A percentile compares a stretch with the other conserved stretches of the same genome.
These are phyloP conservation scores for Stenurella melanura DNA, from an alignment of 2,888 invertebrate genomes.

Conservation along the genomic window DNA sequence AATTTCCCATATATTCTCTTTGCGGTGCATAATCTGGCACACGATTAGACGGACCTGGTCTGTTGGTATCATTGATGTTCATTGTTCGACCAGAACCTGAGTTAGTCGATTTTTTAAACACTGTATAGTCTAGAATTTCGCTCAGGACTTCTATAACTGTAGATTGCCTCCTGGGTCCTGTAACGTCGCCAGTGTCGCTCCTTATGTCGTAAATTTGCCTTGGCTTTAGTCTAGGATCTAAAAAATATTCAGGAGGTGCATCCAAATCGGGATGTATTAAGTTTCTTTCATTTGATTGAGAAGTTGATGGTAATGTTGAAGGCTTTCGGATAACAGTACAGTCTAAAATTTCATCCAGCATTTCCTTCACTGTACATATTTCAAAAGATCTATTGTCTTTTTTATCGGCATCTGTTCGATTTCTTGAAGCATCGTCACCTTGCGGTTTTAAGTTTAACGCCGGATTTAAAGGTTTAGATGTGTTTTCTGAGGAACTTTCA, in stretches of 20 bases:
- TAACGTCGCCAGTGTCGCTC: background rate
- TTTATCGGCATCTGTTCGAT: background rate
- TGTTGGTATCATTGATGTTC: conserved; percentile 4
- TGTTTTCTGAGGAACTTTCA: background rate
- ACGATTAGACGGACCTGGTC: conserved; percentile 13
- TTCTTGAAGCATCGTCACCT: background rate
- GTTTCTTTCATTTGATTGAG: background rate
- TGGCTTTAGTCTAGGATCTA: background rate
- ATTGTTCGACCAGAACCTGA: background rate
- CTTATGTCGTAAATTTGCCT: conserved; percentile 19
- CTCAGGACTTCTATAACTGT: conserved; percentile 49
- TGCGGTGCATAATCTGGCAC: conserved; percentile 6
- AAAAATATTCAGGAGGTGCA: conserved; percentile 11
- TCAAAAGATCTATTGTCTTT: background rate
- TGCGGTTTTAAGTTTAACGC: background rate
- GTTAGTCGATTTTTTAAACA: conserved; percentile 19
- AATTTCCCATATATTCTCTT: background rate
- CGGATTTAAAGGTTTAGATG: background rate
- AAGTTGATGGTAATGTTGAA: conserved; percentile 6
- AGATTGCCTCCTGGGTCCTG: background rate
- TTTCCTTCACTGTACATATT: conserved; percentile 33
- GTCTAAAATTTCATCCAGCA: conserved; percentile 20
- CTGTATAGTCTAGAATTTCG: conserved; percentile 47
- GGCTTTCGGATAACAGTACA: conserved; percentile 26
- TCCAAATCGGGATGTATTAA: background rate